phyloP scores from a whole-genome alignment of 2,888 invertebrate genomes.

The Drosophila mayaguana region DNA sequence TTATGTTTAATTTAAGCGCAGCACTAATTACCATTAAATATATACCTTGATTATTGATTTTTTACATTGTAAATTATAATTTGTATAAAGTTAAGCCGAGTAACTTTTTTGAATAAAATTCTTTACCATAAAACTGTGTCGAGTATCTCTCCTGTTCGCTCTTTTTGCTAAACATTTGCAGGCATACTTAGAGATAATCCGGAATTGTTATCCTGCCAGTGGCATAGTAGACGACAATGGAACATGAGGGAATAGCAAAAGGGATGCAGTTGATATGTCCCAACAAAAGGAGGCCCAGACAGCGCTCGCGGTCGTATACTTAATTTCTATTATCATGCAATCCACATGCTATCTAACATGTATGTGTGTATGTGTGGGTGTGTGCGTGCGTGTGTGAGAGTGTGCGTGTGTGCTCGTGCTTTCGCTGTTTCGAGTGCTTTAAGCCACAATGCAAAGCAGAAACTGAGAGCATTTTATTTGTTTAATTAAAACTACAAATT shows the following conservation, averaged over 20 bases:
- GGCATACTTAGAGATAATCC: slow-evolving; percentile 19
- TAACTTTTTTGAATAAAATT: slow-evolving; percentile 80
- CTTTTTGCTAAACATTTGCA: background rate
- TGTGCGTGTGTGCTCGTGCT: background rate
- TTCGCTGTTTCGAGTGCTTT: slow-evolving; percentile 10
- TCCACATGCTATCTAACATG: slow-evolving; percentile 15
- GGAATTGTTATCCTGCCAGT: slow-evolving; percentile 16
- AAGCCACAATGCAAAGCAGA: slow-evolving; percentile 19
- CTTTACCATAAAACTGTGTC: slow-evolving; percentile 64
- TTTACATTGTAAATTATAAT: slow-evolving; percentile 71
- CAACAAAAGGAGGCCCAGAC: slow-evolving; percentile 34
- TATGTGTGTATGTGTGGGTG: background rate
- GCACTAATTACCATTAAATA: slow-evolving; percentile 62
- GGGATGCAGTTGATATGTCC: slow-evolving; percentile 30
- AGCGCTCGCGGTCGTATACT: slow-evolving; percentile 51
- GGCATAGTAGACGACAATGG: slow-evolving; percentile 28
- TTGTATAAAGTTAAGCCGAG: slow-evolving; percentile 78
- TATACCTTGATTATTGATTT: slow-evolving; percentile 62
- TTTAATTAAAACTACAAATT: slow-evolving; percentile 63
- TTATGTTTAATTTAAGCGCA: slow-evolving; percentile 66
- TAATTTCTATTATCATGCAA: slow-evolving; percentile 53
- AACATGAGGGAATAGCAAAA: background rate
- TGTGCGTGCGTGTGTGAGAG: background rate
- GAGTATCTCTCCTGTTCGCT: background rate
- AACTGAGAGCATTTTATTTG: slow-evolving; percentile 47